Conservation (phyloP, 2,797 vertebrate genomes). For the Lithobates sylvaticus region DNA sequence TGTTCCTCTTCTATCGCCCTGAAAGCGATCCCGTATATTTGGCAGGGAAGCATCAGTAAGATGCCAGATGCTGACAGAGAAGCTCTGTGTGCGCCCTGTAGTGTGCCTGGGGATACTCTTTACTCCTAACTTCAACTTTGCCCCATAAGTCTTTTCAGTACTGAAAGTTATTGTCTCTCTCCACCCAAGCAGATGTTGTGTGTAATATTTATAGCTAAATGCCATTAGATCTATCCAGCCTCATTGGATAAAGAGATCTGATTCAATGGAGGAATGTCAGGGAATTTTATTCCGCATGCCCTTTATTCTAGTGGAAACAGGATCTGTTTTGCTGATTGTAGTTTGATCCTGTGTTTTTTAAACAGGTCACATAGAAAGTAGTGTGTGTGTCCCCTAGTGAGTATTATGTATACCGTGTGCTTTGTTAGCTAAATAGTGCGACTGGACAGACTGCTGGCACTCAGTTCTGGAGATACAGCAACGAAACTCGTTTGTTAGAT, state of each 20-base stretch:
- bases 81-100: conserved; percentile 68
- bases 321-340: too few species aligned
- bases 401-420: too few species aligned
- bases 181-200: conserved; percentile 30
- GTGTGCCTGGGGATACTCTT: conserved; percentile 50
- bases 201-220: conserved; percentile 2
- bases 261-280: neutral
- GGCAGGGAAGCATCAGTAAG: neutral
- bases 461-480: too few species aligned
- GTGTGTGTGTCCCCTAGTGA: too few species aligned
- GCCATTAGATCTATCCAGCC: neutral
- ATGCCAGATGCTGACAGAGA: conserved; percentile 44
- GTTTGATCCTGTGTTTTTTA: too few species aligned
- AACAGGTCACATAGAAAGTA: too few species aligned
- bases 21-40: conserved; percentile 45
- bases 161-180: neutral
- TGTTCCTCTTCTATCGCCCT: conserved; percentile 35
- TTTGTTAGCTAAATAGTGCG: too few species aligned
- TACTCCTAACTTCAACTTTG: conserved; percentile 32
- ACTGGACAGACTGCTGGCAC: too few species aligned
- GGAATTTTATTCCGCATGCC: neutral
- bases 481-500: too few species aligned
- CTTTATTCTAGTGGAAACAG: too few species aligned
- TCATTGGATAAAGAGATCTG: neutral
- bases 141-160: neutral